Percentiles rank a stretch among this genome's conserved stretches.
Conservation (phyloP, 1,140 invertebrate genomes). For the Dendrolimus kikuchii region DNA sequence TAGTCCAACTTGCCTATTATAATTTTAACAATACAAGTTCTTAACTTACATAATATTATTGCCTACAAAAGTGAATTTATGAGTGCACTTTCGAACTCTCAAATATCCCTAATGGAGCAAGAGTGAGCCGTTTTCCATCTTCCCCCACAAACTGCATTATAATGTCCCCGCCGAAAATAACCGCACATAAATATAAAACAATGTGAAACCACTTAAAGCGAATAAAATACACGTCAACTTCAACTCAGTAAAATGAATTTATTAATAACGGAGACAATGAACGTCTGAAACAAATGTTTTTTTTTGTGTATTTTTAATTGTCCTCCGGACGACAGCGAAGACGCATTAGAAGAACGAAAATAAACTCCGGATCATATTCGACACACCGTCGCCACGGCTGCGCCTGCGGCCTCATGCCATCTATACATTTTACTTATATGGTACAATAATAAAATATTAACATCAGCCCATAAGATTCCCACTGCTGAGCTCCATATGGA, state of each 20-base stretch:
- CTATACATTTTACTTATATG: too few relatives aligned
- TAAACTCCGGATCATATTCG: conserved; percentile 67
- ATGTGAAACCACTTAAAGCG: conserved; percentile 72
- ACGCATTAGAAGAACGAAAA: conserved; percentile 68
- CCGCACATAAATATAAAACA: conserved; percentile 71
- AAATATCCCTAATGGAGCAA: conserved; percentile 70
- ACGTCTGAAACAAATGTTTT: conserved; percentile 67
- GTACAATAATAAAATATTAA: too few relatives aligned
- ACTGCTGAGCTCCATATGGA: too few relatives aligned
- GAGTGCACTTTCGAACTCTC: conserved; percentile 67
- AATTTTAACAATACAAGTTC: conserved; percentile 39
- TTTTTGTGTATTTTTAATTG: conserved; percentile 72
- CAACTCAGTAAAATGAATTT: conserved; percentile 71
- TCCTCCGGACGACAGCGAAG: conserved; percentile 60
- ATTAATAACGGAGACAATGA: conserved; percentile 72
- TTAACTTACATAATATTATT: conserved; percentile 44
- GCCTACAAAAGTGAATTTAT: conserved; percentile 66
- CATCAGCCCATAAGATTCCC: too few relatives aligned
- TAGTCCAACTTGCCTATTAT: too few relatives aligned
- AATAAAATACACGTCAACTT: conserved; percentile 71
- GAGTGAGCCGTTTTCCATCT: conserved; percentile 61
- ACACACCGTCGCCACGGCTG: conserved; percentile 27
- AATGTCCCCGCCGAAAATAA: conserved; percentile 69
- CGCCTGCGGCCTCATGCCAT: conserved; percentile 3
- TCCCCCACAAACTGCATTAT: conserved; percentile 69